Conservation (phyloP, 92 coral and sea anemone genomes). For the Virgularia gustaviana region DNA sequence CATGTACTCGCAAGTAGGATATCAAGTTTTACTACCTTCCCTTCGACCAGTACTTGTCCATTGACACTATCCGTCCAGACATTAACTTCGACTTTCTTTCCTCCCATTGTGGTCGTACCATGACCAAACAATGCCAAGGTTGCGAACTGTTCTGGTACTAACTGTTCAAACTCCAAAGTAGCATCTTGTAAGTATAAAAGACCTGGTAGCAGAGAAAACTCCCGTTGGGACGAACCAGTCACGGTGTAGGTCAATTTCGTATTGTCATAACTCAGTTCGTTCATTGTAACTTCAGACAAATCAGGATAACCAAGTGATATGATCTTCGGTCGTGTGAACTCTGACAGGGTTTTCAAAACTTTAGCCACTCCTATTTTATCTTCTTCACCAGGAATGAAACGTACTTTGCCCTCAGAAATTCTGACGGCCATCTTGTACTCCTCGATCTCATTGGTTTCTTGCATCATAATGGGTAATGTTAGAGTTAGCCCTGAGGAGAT, state of each 20-base stretch:
- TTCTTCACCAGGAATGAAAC: slow-evolving; percentile 69
- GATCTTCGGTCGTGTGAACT: slow-evolving; percentile 63
- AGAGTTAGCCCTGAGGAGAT: slow-evolving; percentile 86
- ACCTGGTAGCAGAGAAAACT: slow-evolving; percentile 66
- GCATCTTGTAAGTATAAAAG: slow-evolving; percentile 63
- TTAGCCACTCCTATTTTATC: slow-evolving; percentile 71
- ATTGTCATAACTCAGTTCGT: slow-evolving; percentile 78
- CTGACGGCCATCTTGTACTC: slow-evolving; percentile 76
- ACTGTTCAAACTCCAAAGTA: slow-evolving; percentile 70
- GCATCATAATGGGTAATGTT: slow-evolving; percentile 63
- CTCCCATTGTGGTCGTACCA: slow-evolving; percentile 65
- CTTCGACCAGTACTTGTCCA: slow-evolving; percentile 62
- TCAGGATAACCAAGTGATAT: slow-evolving; percentile 74
- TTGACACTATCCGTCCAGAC: slow-evolving; percentile 67
- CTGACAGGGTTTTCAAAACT: slow-evolving; percentile 79
- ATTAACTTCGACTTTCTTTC: slow-evolving; percentile 59
- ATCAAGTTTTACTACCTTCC: slow-evolving; percentile 61
- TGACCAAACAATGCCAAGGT: slow-evolving; percentile 77
- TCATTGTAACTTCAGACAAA: slow-evolving; percentile 58
- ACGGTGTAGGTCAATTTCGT: slow-evolving; percentile 74
- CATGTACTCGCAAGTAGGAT: no score
- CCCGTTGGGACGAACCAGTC: slow-evolving; percentile 57
- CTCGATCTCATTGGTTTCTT: slow-evolving; percentile 57
- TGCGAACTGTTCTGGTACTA: slow-evolving; percentile 79
- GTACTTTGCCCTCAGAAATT: slow-evolving; percentile 63